Conservation (phyloP, 1,140 invertebrate species). For the Elymnias hypermnestra region DNA sequence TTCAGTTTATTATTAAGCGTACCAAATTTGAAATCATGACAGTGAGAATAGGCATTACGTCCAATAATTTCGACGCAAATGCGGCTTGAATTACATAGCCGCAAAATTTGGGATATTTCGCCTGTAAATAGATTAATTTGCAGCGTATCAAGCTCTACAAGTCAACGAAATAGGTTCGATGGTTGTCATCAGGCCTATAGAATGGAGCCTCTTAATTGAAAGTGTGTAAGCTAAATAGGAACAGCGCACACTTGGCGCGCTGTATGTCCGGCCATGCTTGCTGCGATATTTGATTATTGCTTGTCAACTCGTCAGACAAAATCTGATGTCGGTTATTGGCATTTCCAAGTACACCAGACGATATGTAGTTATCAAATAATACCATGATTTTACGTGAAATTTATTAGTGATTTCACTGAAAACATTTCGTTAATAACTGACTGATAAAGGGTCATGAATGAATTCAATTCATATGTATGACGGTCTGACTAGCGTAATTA, state of each 20-base stretch:
- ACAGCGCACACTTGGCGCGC: slow-evolving; percentile 16
- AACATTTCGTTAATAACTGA: too few relatives aligned
- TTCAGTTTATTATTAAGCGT: too few relatives aligned
- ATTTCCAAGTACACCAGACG: not conserved
- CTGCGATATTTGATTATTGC: slow-evolving; percentile 31
- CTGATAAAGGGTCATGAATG: too few relatives aligned
- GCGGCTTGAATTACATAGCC: too few relatives aligned
- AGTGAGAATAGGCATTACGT: too few relatives aligned
- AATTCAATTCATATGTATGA: too few relatives aligned
- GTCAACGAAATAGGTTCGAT: not conserved
- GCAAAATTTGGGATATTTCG: too few relatives aligned
- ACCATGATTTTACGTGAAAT: too few relatives aligned
- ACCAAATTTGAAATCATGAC: too few relatives aligned
- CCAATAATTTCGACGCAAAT: too few relatives aligned
- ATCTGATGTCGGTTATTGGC: slow-evolving; percentile 11
- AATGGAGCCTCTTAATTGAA: slow-evolving; percentile 27
- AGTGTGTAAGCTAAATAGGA: slow-evolving; percentile 30
- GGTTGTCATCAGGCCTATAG: slow-evolving; percentile 1
- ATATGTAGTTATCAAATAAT: not conserved
- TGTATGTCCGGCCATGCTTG: slow-evolving; percentile 24
- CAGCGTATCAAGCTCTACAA: not conserved
- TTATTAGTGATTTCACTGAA: too few relatives aligned
- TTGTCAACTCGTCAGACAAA: slow-evolving; percentile 24
- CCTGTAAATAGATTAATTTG: not conserved
- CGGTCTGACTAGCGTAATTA: too few relatives aligned